phyloP scores from a whole-genome alignment of 2,888 invertebrate species.

The Barypeithes pellucidus region DNA sequence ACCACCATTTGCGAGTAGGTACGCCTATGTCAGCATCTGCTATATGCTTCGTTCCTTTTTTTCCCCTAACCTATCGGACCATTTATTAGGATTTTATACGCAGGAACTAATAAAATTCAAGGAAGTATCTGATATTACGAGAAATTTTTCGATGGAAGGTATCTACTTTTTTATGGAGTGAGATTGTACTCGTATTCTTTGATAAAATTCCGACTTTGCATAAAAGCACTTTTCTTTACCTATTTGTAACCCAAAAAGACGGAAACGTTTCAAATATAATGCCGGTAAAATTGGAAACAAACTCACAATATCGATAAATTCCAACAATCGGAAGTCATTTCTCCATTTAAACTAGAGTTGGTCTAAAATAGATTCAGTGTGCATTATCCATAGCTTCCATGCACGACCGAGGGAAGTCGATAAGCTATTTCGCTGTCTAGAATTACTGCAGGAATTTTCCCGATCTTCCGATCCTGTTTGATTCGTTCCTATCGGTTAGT shows the following conservation, averaged over 20 bases:
- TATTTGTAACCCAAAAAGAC: too few species aligned
- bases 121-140: neutral
- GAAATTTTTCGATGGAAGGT: neutral
- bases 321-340: constrained; percentile 4
- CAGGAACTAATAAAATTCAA: neutral
- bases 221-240: too few species aligned
- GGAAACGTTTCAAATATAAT: too few species aligned
- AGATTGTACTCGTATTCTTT: too few species aligned
- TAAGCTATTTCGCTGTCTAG: constrained; percentile 24
- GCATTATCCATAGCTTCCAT: constrained; percentile 26
- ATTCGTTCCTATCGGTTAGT: neutral
- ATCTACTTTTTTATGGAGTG: too few species aligned
- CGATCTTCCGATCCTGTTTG: constrained; percentile 9
- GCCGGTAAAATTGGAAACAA: too few species aligned
- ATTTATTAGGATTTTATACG: constrained; percentile 21
- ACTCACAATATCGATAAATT: neutral
- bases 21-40: neutral
- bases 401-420: constrained; percentile 34
- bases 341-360: neutral
- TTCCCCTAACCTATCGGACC: constrained; percentile 3
- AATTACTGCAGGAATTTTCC: constrained; percentile 1
- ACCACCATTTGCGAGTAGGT: neutral
- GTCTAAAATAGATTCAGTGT: constrained; percentile 17
- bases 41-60: constrained; percentile 8
- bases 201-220: too few species aligned